Percentiles rank a stretch among this genome's conserved stretches.
Evolutionary conservation across 2,888 invertebrate species (phyloP).

Genomic region (Bombylius major): DNA sequence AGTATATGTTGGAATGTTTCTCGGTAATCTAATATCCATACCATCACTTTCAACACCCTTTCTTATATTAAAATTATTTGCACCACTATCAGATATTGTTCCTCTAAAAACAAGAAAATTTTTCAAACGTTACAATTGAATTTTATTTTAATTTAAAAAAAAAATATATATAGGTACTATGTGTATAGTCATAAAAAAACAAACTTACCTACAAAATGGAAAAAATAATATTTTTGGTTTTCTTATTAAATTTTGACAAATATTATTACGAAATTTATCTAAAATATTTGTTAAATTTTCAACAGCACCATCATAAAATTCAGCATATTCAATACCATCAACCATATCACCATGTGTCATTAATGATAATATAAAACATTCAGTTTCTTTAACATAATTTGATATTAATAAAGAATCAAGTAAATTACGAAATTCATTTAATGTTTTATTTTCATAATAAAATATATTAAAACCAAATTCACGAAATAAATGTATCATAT

Average conservation of each 20-base stretch:
- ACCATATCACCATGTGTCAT: constrained; percentile 52
- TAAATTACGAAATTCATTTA: constrained; percentile 35
- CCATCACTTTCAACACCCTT: constrained; percentile 21
- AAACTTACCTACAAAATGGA: constrained; percentile 47
- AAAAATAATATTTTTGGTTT: constrained; percentile 64
- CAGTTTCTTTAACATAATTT: constrained; percentile 36
- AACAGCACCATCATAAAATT: constrained; percentile 43
- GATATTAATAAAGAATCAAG: constrained; percentile 37
- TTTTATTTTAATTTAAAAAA: constrained; percentile 17
- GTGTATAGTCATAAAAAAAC: background rate
- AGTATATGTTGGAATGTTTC: constrained; percentile 33
- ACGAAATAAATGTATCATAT: constrained; percentile 45
- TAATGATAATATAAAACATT: constrained; percentile 50
- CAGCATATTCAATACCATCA: constrained; percentile 42
- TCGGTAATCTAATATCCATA: constrained; percentile 3
- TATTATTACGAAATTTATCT: constrained; percentile 44
- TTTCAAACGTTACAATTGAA: too few relatives aligned
- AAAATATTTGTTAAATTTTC: constrained; percentile 43
- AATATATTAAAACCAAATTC: constrained; percentile 44
- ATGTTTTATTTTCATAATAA: constrained; percentile 23
- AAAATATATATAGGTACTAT: too few relatives aligned
- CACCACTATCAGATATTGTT: constrained; percentile 26
- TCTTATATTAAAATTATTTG: constrained; percentile 16
- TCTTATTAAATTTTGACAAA: constrained; percentile 40
- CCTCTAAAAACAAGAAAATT: constrained; percentile 17